Evolutionary conservation across 2,113 vertebrate species (phyloP), one percentile per base, ranked within the genome.

Genomic region (Strix uralensis): DNA sequence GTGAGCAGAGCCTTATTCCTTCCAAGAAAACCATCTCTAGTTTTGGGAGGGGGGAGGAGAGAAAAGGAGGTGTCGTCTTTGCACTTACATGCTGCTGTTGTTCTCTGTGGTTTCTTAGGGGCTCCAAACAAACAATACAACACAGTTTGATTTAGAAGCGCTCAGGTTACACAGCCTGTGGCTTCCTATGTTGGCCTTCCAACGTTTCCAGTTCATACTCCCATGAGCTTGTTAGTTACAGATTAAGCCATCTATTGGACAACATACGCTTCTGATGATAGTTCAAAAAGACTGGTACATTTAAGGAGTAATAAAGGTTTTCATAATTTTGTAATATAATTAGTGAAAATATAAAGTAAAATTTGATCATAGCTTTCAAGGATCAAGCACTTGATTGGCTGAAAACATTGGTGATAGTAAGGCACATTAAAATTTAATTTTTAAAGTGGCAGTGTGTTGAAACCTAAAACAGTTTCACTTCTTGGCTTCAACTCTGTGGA

Each of bases 21-120:
- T 92, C 30, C 3, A 57, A 27, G 67, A 69, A 38, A 0, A 0
- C 2, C 5, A 42, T 29, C 12, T 47, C 26, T 58, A 6, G 2
- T 78, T 91, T 51, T 54, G 42, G 6, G 7, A 26, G 6, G 4
- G 7, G 4, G 18, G 6, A 80, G 27, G 30, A 88, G 15, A 61
- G 51, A 46, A 72, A 34, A 82, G 16, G 27, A 32, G 18, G 1
- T 55, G 10, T 82, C 44, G 92, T 59, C 26, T 96, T 86, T 62
- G 36, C 47, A 20, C n/a, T 63, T 69, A 59, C 52, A 19, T 65
- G 38, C 47, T 81, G 49, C 30, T 79, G 20, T 11, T 62, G n/a
- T 36, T 78, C 27, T 57, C 44, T 5, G 12, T 73, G 34, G 13
- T 55, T 78, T 36, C n/a, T 70, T 66, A 32, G 57, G 11, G 12